These are phyloP conservation scores for Paraplagusia blochii DNA, from an alignment of 2,113 vertebrate genomes.

Conservation along the genomic window DNA sequence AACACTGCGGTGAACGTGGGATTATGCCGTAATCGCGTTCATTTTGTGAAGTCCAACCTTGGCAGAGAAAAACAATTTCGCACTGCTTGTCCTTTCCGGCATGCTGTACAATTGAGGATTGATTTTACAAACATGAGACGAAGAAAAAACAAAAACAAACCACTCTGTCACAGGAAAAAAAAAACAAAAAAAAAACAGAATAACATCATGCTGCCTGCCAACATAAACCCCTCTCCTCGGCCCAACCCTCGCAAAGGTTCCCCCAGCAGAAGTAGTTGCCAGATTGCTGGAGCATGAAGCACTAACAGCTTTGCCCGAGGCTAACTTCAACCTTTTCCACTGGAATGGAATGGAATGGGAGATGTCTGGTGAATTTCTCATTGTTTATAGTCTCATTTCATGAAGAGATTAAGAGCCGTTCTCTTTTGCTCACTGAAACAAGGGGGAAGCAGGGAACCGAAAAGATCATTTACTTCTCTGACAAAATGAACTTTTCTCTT, in stretches of 20 bases:
- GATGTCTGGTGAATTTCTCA: conserved; percentile 62
- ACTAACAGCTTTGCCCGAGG: conserved; percentile 70
- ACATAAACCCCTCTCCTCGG: conserved; percentile 51
- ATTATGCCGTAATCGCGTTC: too few relatives aligned
- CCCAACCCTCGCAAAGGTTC: conserved; percentile 35
- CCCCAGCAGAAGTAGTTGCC: conserved; percentile 63
- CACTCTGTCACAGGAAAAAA: neutral
- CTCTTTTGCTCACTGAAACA: conserved; percentile 53
- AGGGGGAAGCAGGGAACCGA: conserved; percentile 43
- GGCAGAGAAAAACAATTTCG: conserved; percentile 2
- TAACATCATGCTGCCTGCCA: conserved; percentile 32
- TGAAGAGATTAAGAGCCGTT: conserved; percentile 64
- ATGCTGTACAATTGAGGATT: neutral
- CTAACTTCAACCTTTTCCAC: conserved; percentile 69
- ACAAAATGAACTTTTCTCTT: conserved; percentile 58
- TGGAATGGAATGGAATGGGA: conserved; percentile 47
- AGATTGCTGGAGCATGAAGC: conserved; percentile 69
- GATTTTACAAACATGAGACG: conserved; percentile 28
- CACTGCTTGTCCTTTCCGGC: neutral
- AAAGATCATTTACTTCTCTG: conserved; percentile 62
- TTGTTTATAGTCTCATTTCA: conserved; percentile 69
- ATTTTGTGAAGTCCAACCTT: too few relatives aligned
- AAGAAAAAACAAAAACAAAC: conserved; percentile 1
- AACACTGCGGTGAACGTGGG: too few relatives aligned
- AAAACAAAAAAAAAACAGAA: conserved; percentile 5